Percentiles rank a stretch among this genome's conserved stretches.
These are phyloP conservation scores for Acrobasis suavella DNA, from an alignment of 2,888 invertebrate species.

Conservation along the genomic window DNA sequence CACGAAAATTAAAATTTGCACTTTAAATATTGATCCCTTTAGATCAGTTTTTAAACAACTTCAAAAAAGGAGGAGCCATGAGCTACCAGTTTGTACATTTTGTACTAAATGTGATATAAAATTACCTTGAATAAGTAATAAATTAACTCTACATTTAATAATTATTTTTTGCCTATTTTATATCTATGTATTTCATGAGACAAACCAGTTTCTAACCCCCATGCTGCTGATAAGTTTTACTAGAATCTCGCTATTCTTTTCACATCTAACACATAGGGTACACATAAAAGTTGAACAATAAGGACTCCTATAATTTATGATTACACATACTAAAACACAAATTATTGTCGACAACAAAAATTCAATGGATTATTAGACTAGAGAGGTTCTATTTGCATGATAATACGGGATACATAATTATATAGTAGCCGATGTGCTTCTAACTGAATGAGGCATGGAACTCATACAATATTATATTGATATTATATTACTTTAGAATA, in stretches of 20 bases:
- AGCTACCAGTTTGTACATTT: too few relatives aligned
- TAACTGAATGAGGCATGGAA: constrained; percentile 67
- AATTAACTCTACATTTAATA: too few relatives aligned
- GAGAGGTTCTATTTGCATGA: constrained; percentile 52
- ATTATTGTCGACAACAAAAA: background rate
- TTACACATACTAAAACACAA: too few relatives aligned
- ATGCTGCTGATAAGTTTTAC: constrained; percentile 17
- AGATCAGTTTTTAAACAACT: too few relatives aligned
- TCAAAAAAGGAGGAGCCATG: too few relatives aligned
- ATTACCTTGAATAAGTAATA: too few relatives aligned
- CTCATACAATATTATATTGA: constrained; percentile 39
- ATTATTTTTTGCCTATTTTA: too few relatives aligned
- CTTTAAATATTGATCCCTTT: too few relatives aligned
- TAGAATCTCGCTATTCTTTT: constrained; percentile 31
- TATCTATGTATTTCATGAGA: too few relatives aligned
- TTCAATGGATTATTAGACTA: constrained; percentile 30
- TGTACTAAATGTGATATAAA: too few relatives aligned
- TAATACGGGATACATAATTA: constrained; percentile 40
- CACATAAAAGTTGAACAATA: background rate
- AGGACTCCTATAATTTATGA: too few relatives aligned
- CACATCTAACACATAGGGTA: background rate
- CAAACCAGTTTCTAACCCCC: background rate
- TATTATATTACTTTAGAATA: constrained; percentile 34
- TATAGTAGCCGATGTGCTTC: constrained; percentile 65
- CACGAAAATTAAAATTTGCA: too few relatives aligned